Evolutionary conservation across 2,797 vertebrate species (phyloP), one percentile per base, ranked within the genome.

Genomic region (Girardinus metallicus): DNA sequence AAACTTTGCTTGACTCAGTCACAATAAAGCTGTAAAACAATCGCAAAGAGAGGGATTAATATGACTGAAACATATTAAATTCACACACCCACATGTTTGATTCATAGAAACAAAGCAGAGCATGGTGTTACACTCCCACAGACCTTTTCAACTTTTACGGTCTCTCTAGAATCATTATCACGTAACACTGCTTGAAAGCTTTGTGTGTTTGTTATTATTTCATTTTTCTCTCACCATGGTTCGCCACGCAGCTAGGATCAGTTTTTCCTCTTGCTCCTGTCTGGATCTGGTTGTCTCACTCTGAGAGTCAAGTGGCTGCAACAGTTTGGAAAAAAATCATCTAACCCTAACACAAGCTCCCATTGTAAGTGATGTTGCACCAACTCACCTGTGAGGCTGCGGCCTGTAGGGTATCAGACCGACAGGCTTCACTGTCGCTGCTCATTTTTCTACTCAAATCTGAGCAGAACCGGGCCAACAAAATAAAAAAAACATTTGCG

Each of bases 171-270:
- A 57, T 15, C 29, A 36, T n/a, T 11, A 41, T 68, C 53, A 41
- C n/a, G 44, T n/a, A 18, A 53, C 15, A 55, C 9, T 0, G 47
- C 43, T 72, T 46, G 26, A 29, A 31, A 46, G 26, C 26, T 66
- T 43, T 73, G 29, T 53, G 13, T 41, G 0, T n/a, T 5, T 55
- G 57, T 39, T 34, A 12, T 26, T 36, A 18, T 31, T 0, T 39
- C 2, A 46, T 31, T 34, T 43, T 29, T 46, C 12, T 23, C 73
- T 94, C 87, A 96, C 94, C 96, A 97, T 96, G 75, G 92, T 96
- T 77, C 95, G 95, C 96, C 97, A 97, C 73, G 96, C 95, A 26
- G 88, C 94, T 55, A 97, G 95, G 66, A 97, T 96, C 75, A 93
- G 90, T 51, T 95, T 95, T 84, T 96, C 96, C 78, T 97, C 96